phyloP scores from a whole-genome alignment of 2,113 vertebrate genomes.

The Laticauda colubrina region DNA sequence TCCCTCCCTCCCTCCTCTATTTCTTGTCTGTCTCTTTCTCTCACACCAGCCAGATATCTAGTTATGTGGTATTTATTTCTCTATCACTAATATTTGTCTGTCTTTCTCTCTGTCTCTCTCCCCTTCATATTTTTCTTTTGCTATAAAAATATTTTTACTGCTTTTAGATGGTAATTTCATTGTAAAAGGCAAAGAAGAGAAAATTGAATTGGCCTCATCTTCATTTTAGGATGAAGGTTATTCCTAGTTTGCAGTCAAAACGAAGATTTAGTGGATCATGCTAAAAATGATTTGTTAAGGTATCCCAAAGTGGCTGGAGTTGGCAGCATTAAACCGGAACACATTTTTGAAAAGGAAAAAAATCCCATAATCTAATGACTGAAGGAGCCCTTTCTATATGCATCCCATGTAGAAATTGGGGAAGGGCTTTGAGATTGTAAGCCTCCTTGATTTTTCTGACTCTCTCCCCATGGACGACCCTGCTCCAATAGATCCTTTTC shows the following conservation, averaged over 20 bases:
- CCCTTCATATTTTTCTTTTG: background rate
- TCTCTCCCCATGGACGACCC: background rate
- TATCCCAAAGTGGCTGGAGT: background rate
- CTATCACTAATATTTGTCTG: background rate
- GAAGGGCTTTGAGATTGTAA: background rate
- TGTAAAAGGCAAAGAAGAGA: background rate
- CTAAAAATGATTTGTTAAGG: background rate
- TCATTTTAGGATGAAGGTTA: background rate
- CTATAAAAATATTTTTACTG: background rate
- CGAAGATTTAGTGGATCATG: background rate
- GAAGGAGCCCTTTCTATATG: background rate
- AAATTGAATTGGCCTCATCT: background rate
- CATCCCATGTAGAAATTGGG: background rate
- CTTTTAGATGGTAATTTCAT: background rate
- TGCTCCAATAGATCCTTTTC: background rate
- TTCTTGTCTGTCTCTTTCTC: background rate
- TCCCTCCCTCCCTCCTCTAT: background rate
- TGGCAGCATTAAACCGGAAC: background rate
- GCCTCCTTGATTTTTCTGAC: background rate
- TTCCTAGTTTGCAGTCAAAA: background rate
- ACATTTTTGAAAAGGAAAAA: background rate
- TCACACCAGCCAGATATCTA: background rate
- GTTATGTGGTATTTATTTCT: background rate
- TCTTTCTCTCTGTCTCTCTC: background rate
- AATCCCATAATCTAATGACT: background rate